A percentile compares a stretch with the other conserved stretches of the same genome.
Evolutionary conservation across 2,113 vertebrate genomes (phyloP).

Genomic region (Gobius niger): DNA sequence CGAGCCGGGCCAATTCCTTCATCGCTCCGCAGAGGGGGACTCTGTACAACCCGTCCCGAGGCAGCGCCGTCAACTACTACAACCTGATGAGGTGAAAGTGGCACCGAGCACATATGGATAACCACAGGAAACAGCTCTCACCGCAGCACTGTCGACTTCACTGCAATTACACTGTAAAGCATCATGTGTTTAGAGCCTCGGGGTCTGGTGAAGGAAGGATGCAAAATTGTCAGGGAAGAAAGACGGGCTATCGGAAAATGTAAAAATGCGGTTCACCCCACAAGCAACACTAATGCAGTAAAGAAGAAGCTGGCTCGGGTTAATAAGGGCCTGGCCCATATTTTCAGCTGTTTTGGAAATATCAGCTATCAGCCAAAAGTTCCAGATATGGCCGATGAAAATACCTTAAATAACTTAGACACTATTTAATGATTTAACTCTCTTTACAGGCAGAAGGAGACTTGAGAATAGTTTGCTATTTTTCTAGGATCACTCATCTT

Average conservation of each 20-base stretch:
- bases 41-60: constrained; percentile 26
- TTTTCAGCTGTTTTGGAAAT: too few species aligned
- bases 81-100: constrained; percentile 53
- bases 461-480: too few species aligned
- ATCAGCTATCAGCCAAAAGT: too few species aligned
- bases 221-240: background rate
- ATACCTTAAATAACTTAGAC: too few species aligned
- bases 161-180: constrained; percentile 21
- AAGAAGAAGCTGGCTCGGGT: background rate
- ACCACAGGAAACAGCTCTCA: constrained; percentile 7
- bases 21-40: constrained; percentile 41
- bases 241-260: background rate
- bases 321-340: background rate
- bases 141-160: background rate
- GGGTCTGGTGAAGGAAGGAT: background rate
- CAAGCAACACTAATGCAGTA: background rate
- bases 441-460: too few species aligned
- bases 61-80: constrained; percentile 30
- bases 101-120: constrained; percentile 4
- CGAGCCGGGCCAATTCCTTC: constrained; percentile 71
- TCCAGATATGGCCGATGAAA: too few species aligned
- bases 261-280: background rate
- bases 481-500: too few species aligned
- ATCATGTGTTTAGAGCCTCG: constrained; percentile 1
- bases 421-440: too few species aligned